A percentile compares a stretch with the other conserved stretches of the same genome.
Evolutionary conservation across 2,797 vertebrate genomes (phyloP).

Genomic region (Furcifer pardalis): DNA sequence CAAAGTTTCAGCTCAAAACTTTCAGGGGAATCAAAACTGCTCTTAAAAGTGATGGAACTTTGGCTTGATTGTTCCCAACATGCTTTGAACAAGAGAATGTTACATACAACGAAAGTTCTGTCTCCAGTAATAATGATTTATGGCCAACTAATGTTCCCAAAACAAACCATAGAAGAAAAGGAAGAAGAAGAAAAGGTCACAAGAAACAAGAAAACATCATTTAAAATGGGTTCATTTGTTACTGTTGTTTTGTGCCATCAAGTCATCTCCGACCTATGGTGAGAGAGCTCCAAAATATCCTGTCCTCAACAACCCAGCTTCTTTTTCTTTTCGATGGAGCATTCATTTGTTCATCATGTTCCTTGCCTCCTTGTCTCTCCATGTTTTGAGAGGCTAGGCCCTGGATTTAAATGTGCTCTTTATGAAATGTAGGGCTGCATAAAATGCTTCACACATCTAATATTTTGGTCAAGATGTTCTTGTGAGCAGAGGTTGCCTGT

Average conservation of each 20-base stretch:
- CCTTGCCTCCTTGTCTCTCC: too few relatives aligned
- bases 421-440: neutral
- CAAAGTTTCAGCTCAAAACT: too few relatives aligned
- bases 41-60: neutral
- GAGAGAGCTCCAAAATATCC: too few relatives aligned
- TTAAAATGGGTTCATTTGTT: neutral
- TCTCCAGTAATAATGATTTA: neutral
- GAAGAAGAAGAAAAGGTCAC: neutral
- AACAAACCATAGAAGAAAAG: neutral
- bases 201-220: too few relatives aligned
- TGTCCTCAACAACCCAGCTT: too few relatives aligned
- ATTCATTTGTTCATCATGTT: neutral
- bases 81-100: neutral
- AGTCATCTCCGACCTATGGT: too few relatives aligned
- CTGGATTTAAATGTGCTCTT: neutral
- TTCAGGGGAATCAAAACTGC: too few relatives aligned
- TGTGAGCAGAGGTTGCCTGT: neutral
- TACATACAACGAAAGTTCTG: too few relatives aligned
- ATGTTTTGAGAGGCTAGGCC: neutral
- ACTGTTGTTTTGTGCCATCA: too few relatives aligned
- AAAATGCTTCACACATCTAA: neutral
- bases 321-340: too few relatives aligned
- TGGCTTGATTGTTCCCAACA: neutral
- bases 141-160: neutral
- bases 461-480: neutral